Evolutionary conservation across 2,888 invertebrate species (phyloP).

Genomic region (Phengaris alcon): DNA sequence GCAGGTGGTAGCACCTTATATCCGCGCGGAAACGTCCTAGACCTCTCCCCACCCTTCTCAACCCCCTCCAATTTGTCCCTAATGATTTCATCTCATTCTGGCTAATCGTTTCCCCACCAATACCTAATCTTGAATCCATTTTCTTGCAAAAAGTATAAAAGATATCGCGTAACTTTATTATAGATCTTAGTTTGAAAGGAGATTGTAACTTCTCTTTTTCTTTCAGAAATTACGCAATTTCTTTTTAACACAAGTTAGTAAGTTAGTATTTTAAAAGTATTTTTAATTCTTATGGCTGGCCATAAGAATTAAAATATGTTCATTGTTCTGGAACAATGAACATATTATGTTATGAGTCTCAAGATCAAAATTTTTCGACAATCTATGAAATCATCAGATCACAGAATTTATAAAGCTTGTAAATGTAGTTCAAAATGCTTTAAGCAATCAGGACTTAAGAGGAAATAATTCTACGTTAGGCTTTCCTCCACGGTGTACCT

Average conservation of each 20-base stretch:
- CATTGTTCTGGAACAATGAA: too few relatives aligned
- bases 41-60: constrained; percentile 37
- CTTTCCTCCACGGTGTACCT: too few relatives aligned
- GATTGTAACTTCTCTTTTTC: neutral
- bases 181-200: neutral
- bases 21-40: constrained; percentile 55
- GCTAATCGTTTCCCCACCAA: constrained; percentile 29
- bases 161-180: constrained; percentile 12
- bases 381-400: too few relatives aligned
- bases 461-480: too few relatives aligned
- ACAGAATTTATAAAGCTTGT: too few relatives aligned
- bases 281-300: too few relatives aligned
- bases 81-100: constrained; percentile 31
- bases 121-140: constrained; percentile 25
- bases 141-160: constrained; percentile 6
- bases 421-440: too few relatives aligned
- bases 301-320: too few relatives aligned
- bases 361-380: too few relatives aligned
- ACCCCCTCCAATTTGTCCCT: constrained; percentile 26
- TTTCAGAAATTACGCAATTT: neutral
- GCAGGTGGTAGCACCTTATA: constrained; percentile 39
- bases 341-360: too few relatives aligned
- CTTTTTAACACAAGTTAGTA: neutral
- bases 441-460: too few relatives aligned
- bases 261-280: neutral